These are phyloP conservation scores for Rhinichthys klamathensis DNA, from an alignment of 2,113 vertebrate species.

Conservation along the genomic window DNA sequence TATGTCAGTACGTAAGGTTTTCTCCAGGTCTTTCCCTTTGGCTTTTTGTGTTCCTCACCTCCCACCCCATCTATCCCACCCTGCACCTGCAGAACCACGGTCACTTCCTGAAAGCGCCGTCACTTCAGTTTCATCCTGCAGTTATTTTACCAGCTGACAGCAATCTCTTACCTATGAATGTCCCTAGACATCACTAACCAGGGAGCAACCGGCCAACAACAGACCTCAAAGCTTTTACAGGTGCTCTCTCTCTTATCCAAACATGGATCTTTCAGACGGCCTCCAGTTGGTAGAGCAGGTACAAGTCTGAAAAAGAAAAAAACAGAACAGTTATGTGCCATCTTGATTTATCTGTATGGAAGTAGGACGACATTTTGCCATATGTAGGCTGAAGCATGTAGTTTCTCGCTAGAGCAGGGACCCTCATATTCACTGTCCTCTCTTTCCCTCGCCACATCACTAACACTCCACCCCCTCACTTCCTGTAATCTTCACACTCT, in stretches of 20 bases:
- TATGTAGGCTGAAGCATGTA: slow-evolving; percentile 49
- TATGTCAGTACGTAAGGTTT: slow-evolving; percentile 73
- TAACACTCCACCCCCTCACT: slow-evolving; percentile 62
- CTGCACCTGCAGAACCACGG: slow-evolving; percentile 42
- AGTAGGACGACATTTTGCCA: slow-evolving; percentile 37
- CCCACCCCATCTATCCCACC: slow-evolving; percentile 42
- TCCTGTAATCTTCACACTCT: slow-evolving; percentile 81
- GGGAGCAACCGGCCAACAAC: slow-evolving; percentile 53
- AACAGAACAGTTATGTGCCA: slow-evolving; percentile 43
- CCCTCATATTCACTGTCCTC: slow-evolving; percentile 51
- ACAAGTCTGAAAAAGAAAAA: slow-evolving; percentile 37
- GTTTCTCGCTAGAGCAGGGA: slow-evolving; percentile 59
- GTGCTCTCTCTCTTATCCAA: slow-evolving; percentile 53
- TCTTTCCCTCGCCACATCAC: slow-evolving; percentile 12
- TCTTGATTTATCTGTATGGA: slow-evolving; percentile 37
- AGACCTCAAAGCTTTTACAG: slow-evolving; percentile 53
- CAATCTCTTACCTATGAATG: slow-evolving; percentile 41
- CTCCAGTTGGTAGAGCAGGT: slow-evolving; percentile 35
- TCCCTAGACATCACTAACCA: slow-evolving; percentile 45
- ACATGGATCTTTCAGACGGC: slow-evolving; percentile 12
- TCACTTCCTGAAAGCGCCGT: slow-evolving; percentile 25
- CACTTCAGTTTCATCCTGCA: slow-evolving; percentile 13
- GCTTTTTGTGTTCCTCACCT: slow-evolving; percentile 58
- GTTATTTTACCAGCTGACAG: slow-evolving; percentile 26
- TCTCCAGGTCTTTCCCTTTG: slow-evolving; percentile 65